Percentiles rank a stretch among this genome's conserved stretches.
Evolutionary conservation across 2,888 invertebrate genomes (phyloP).

Genomic region (Caenorhabditis japonica): DNA sequence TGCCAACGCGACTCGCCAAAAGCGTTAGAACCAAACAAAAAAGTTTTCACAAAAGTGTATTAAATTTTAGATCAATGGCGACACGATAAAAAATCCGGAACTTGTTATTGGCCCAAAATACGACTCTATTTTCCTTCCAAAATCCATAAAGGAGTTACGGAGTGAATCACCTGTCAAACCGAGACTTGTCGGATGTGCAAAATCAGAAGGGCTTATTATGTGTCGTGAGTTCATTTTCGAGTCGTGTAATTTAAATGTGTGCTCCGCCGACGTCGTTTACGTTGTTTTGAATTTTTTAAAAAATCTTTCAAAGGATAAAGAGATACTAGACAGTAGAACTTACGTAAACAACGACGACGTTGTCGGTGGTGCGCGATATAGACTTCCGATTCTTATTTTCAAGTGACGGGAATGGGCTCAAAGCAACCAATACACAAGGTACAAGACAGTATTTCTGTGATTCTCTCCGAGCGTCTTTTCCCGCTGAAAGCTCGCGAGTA

Average conservation of each 20-base stretch:
- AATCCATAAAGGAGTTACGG: conserved; percentile 41
- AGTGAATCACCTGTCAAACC: conserved; percentile 59
- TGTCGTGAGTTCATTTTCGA: conserved; percentile 11
- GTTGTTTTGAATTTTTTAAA: too few relatives aligned
- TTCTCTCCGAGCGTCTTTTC: conserved; percentile 28
- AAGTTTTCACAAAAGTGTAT: too few relatives aligned
- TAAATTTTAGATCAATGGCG: neutral
- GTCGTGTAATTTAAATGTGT: too few relatives aligned
- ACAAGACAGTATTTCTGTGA: conserved; percentile 16
- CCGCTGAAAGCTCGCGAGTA: conserved; percentile 30
- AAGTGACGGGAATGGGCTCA: conserved; percentile 25
- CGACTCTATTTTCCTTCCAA: conserved; percentile 41
- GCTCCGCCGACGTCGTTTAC: too few relatives aligned
- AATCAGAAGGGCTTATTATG: conserved; percentile 53
- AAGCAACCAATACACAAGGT: conserved; percentile 27
- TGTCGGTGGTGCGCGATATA: too few relatives aligned
- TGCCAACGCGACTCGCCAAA: too few relatives aligned
- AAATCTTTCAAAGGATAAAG: too few relatives aligned
- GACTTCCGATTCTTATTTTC: neutral
- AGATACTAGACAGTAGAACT: too few relatives aligned
- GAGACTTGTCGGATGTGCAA: conserved; percentile 50
- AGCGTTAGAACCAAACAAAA: too few relatives aligned
- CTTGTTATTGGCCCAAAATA: conserved; percentile 47
- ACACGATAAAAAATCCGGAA: conserved; percentile 25
- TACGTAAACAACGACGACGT: too few relatives aligned